Conservation (phyloP, 2,888 invertebrate genomes). For the Gandaritis pyraliata region DNA sequence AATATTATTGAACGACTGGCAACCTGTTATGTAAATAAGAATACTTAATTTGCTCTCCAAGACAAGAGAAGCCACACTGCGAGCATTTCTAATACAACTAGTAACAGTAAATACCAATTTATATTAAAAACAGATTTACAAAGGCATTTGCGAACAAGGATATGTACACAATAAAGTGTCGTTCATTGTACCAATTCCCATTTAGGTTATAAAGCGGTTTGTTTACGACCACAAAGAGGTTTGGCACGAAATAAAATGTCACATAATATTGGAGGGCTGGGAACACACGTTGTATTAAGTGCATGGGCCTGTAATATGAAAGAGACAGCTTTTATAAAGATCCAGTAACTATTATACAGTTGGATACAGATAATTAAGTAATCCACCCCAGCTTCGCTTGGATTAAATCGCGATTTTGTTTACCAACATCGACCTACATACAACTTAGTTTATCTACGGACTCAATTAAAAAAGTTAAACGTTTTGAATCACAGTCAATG, state of each 20-base stretch:
- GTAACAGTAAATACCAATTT: constrained; percentile 10
- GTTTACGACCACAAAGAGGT: constrained; percentile 26
- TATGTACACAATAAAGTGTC: constrained; percentile 27
- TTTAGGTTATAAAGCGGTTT: constrained; percentile 28
- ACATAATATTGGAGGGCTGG: constrained; percentile 26
- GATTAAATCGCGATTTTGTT: too few species aligned
- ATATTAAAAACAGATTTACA: constrained; percentile 20
- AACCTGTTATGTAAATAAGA: too few species aligned
- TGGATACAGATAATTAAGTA: too few species aligned
- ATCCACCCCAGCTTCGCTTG: too few species aligned
- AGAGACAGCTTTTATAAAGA: neutral
- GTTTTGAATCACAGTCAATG: too few species aligned
- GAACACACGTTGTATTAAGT: constrained; percentile 23
- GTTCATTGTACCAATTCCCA: constrained; percentile 20
- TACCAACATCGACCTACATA: too few species aligned
- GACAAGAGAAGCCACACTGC: too few species aligned
- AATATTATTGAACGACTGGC: too few species aligned
- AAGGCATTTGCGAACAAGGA: constrained; percentile 14
- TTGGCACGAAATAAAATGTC: constrained; percentile 35
- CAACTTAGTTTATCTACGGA: too few species aligned
- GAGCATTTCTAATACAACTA: neutral
- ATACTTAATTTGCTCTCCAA: too few species aligned
- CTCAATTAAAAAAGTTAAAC: too few species aligned
- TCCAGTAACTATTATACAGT: neutral
- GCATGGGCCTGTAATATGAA: constrained; percentile 5